phyloP scores from a whole-genome alignment of 2,113 vertebrate species.

The Lasiurus borealis region DNA sequence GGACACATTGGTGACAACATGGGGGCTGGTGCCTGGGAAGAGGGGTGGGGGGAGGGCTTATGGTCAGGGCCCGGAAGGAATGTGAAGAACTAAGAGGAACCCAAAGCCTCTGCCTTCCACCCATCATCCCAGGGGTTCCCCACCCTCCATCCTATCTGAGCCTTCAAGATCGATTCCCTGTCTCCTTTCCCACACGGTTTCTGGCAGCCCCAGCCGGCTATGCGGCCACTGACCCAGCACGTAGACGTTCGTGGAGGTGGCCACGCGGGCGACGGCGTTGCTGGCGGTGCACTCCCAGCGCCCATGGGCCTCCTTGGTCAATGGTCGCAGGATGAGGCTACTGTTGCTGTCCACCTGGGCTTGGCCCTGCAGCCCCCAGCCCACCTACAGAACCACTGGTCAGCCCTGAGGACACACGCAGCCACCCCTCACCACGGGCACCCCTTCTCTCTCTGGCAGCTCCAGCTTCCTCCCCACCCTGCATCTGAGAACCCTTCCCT shows the following conservation, averaged over 20 bases:
- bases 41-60: not conserved
- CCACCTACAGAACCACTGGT: slow-evolving; percentile 87
- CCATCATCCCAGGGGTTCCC: not conserved
- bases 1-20: slow-evolving; percentile 89
- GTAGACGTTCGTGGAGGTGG: slow-evolving; percentile 88
- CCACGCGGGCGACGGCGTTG: slow-evolving; percentile 92
- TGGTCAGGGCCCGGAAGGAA: fast-evolving
- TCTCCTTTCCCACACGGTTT: not conserved
- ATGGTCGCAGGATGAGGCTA: slow-evolving; percentile 91
- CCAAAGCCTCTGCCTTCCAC: not conserved
- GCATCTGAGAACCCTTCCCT: not conserved
- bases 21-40: slow-evolving; percentile 94
- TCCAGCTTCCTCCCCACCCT: not conserved
- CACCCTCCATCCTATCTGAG: not conserved
- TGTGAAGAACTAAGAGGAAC: not conserved
- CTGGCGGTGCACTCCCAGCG: slow-evolving; percentile 93
- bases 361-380: slow-evolving; percentile 81
- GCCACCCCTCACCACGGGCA: slow-evolving; percentile 71
- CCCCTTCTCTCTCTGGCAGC: not conserved
- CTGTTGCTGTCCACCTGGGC: slow-evolving; percentile 90
- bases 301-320: slow-evolving; percentile 95
- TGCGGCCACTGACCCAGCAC: slow-evolving; percentile 90
- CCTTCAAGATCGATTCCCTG: not conserved
- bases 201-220: not conserved
- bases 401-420: slow-evolving; percentile 64